Percentiles rank a stretch among this genome's conserved stretches.
Conservation (phyloP, 2,797 vertebrate genomes). For the Coendou prehensilis region DNA sequence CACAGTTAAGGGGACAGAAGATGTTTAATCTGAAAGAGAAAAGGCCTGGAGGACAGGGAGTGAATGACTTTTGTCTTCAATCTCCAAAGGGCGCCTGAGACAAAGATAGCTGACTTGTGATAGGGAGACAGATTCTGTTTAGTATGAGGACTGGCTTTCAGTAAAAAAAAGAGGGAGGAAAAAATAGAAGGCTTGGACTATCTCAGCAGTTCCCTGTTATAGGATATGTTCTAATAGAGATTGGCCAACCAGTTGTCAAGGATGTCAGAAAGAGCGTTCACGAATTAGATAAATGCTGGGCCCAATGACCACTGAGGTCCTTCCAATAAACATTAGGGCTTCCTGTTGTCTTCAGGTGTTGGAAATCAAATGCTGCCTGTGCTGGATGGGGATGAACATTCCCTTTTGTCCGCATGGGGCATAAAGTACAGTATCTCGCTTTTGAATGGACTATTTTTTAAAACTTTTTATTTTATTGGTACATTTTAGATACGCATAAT, state of each 20-base stretch:
- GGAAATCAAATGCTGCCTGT: slow-evolving; percentile 23
- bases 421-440: neutral
- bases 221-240: slow-evolving; percentile 27
- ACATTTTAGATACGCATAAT: too few species aligned
- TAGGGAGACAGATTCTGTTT: slow-evolving; percentile 1
- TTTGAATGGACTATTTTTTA: slow-evolving; percentile 33
- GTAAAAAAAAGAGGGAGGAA: neutral
- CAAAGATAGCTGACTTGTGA: slow-evolving; percentile 23
- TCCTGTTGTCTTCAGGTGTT: slow-evolving; percentile 26
- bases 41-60: neutral
- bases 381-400: neutral
- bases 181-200: neutral
- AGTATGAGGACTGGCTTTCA: slow-evolving; percentile 13
- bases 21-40: neutral
- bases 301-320: neutral
- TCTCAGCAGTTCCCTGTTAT: neutral
- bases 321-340: neutral
- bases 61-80: neutral
- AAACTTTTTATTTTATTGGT: neutral
- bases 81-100: neutral
- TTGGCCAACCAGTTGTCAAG: neutral
- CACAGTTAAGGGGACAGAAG: neutral
- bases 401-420: slow-evolving; percentile 13
- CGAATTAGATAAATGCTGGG: neutral
- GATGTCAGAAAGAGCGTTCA: slow-evolving; percentile 29